phyloP scores from a whole-genome alignment of 2,113 vertebrate species.

The Polypterus senegalus region DNA sequence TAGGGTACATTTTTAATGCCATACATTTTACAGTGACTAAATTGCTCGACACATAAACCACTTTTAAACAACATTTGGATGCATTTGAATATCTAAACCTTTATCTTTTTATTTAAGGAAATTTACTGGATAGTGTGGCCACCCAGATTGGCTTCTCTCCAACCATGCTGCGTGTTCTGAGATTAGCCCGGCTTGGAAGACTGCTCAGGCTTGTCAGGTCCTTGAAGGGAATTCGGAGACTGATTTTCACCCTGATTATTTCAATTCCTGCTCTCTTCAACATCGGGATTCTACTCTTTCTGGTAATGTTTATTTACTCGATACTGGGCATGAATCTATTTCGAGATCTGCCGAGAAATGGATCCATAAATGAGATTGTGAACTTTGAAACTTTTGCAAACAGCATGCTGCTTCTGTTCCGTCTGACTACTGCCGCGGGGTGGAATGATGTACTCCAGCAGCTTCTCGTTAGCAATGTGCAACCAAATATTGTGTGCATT shows the following conservation, averaged over 20 bases:
- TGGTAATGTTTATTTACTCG: constrained; percentile 17
- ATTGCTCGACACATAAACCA: too few relatives aligned
- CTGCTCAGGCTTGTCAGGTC: constrained; percentile 12
- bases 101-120: constrained; percentile 8
- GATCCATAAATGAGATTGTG: constrained; percentile 12
- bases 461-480: not conserved
- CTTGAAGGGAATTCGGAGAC: constrained; percentile 10
- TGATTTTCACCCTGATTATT: constrained; percentile 15
- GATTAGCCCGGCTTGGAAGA: constrained; percentile 6
- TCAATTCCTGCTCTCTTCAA: constrained; percentile 17
- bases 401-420: constrained; percentile 16
- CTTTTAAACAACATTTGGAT: too few relatives aligned
- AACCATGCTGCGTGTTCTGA: constrained; percentile 13
- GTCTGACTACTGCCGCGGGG: constrained; percentile 9
- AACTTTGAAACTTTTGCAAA: constrained; percentile 18
- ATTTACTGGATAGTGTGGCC: constrained; percentile 6
- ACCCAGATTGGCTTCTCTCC: constrained; percentile 7
- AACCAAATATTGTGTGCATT: constrained; percentile 5
- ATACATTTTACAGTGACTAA: too few relatives aligned
- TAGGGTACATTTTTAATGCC: too few relatives aligned
- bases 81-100: too few relatives aligned
- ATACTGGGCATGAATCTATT: constrained; percentile 16
- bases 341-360: constrained; percentile 2
- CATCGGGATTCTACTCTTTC: constrained; percentile 12
- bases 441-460: constrained; percentile 13